Conservation (phyloP, 2,888 invertebrate genomes). For the Stenoptilia bipunctidactyla region DNA sequence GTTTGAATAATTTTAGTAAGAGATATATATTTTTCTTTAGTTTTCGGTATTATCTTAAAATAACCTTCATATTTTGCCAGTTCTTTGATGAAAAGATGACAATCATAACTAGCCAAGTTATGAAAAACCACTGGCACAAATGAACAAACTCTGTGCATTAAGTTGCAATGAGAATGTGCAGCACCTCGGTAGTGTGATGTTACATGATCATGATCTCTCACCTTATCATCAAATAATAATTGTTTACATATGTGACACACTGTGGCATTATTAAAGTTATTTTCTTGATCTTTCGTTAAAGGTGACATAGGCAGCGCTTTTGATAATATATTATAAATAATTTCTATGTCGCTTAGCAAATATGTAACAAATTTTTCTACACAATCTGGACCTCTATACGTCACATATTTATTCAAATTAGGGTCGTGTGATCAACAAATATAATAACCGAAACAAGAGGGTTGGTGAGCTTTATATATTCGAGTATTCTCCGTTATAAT, state of each 20-base stretch:
- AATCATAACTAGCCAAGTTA: constrained; percentile 17
- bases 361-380: constrained; percentile 7
- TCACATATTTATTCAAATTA: constrained; percentile 14
- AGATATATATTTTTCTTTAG: constrained; percentile 14
- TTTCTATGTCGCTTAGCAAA: constrained; percentile 1
- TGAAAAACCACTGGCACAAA: constrained; percentile 20
- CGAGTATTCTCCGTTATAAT: constrained; percentile 6
- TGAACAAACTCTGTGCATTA: constrained; percentile 11
- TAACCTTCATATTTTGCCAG: constrained; percentile 10
- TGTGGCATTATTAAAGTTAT: constrained; percentile 1
- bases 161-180: constrained; percentile 14
- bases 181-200: constrained; percentile 6
- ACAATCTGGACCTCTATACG: constrained; percentile 6
- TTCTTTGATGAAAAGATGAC: constrained; percentile 17
- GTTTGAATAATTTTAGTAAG: constrained; percentile 8
- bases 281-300: constrained; percentile 3
- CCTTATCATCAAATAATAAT: constrained; percentile 10
- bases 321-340: no score
- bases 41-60: constrained; percentile 15
- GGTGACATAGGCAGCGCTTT: no score
- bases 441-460: constrained; percentile 15
- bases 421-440: constrained; percentile 14
- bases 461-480: constrained; percentile 9
- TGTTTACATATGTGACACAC: constrained; percentile 6
- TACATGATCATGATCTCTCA: constrained; percentile 3